These are phyloP conservation scores for Chloroclysta siterata DNA, from an alignment of 2,888 invertebrate species.

Conservation along the genomic window DNA sequence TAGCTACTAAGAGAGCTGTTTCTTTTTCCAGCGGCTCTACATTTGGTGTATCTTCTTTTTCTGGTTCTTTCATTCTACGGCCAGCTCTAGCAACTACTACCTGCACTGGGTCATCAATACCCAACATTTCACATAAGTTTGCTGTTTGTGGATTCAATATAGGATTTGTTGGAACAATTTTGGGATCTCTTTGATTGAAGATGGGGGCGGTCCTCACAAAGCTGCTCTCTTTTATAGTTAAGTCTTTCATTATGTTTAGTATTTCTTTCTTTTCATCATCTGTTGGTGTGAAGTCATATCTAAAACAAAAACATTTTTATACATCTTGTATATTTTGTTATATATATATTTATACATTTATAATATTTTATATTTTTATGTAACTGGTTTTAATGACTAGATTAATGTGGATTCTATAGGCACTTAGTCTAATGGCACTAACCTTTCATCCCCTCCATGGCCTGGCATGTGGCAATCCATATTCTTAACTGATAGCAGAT, in stretches of 20 bases:
- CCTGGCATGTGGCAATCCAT: constrained; percentile 92
- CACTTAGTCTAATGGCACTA: constrained; percentile 34
- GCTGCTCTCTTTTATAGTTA: constrained; percentile 89
- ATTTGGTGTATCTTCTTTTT: neutral
- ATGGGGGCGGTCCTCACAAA: constrained; percentile 91
- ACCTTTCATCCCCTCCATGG: constrained; percentile 88
- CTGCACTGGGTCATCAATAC: constrained; percentile 92
- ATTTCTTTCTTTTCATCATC: constrained; percentile 89
- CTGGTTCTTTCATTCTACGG: constrained; percentile 63
- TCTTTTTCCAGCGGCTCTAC: constrained; percentile 13
- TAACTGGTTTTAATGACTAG: neutral
- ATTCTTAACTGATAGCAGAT: constrained; percentile 90
- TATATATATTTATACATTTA: no score
- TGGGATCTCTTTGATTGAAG: constrained; percentile 76
- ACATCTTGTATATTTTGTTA: no score
- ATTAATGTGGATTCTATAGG: constrained; percentile 9
- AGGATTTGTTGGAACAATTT: constrained; percentile 74
- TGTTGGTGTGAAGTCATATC: constrained; percentile 90
- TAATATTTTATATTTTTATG: no score
- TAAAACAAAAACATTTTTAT: constrained; percentile 59
- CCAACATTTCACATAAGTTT: constrained; percentile 87
- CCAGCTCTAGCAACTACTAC: constrained; percentile 84
- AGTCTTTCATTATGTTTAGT: constrained; percentile 86
- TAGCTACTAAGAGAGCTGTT: constrained; percentile 40
- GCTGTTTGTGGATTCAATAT: constrained; percentile 89